phyloP scores from a whole-genome alignment of 2,797 vertebrate genomes.

The Dipus sagitta region DNA sequence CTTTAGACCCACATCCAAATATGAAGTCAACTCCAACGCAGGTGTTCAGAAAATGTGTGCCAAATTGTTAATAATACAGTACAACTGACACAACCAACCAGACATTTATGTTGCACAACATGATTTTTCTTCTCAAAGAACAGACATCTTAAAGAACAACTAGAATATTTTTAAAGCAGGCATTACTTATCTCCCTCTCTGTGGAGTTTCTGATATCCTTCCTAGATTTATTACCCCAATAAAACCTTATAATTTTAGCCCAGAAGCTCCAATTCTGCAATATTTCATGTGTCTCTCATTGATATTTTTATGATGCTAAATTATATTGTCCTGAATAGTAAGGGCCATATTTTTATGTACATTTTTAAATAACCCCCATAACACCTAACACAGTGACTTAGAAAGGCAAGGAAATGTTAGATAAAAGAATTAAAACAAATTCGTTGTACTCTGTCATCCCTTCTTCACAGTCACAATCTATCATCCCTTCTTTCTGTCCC shows the following conservation, averaged over 20 bases:
- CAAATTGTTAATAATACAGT: constrained; percentile 3
- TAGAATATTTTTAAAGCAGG: not conserved
- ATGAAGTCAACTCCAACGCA: not conserved
- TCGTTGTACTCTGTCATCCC: not conserved
- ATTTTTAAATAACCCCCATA: not conserved
- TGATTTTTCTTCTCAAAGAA: constrained; percentile 31
- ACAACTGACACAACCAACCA: not conserved
- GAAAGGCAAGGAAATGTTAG: constrained; percentile 37
- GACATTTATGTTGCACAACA: not conserved
- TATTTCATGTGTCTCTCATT: constrained; percentile 42
- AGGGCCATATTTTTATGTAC: not conserved
- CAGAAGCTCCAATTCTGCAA: constrained; percentile 27
- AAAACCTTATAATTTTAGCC: constrained; percentile 39
- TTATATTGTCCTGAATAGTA: constrained; percentile 21
- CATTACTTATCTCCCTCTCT: not conserved
- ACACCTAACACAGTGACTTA: not conserved
- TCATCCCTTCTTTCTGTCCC: not conserved
- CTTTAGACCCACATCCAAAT: not conserved
- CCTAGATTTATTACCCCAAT: constrained; percentile 36
- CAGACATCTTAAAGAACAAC: not conserved
- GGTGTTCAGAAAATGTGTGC: constrained; percentile 5
- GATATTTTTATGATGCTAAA: not conserved
- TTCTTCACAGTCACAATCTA: too few species aligned
- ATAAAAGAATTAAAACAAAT: constrained; percentile 35
- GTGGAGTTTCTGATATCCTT: not conserved